Evolutionary conservation across 2,888 invertebrate species (phyloP), one percentile per base, ranked within the genome.

Genomic region (Chrysolina oricalcia): DNA sequence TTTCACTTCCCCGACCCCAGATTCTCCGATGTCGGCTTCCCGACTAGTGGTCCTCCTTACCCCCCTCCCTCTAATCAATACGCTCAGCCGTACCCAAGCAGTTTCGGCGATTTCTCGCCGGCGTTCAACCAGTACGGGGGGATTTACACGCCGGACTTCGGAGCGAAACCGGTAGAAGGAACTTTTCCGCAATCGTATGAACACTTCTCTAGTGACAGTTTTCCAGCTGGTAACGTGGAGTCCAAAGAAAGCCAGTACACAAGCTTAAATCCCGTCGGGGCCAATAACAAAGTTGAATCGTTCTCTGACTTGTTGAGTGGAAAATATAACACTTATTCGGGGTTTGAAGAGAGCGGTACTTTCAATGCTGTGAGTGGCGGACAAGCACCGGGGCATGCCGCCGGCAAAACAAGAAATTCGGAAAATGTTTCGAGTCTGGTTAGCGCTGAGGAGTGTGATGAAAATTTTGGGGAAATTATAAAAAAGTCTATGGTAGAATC

Each of bases 401-500:
- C 80, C 86, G 48, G 86, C 81, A 74, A 56, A 40, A 77, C 75
- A 43, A 77, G 86, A 23, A 78, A 78, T 66, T 71, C 78, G 82
- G 72, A 74, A 78, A 83, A 76, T 79, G 70, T 64, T 63, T 67
- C 74, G 17, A 78, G 72, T 62, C 71, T 64, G 69, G 78, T 83
- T 40, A 83, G 80, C 74, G 80, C 86, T 59, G 91, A 90, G 64
- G 89, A 91, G 72, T 90, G 90, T 83, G 91, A 91, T 82, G 95
- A 96, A 85, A 96, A 96, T 88, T 96, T 97, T 86, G 96, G 96
- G 70, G 96, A 97, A 90, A 95, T 97, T 84, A 96, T 97, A 83
- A 97, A 96, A 89, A 96, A 97, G 89, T 95, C 96, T 79, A 96
- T 97, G 92, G 96, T 96, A 86, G 96, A 97, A 89, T 96, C 96